These are phyloP conservation scores for Invenusta paracnida DNA, from an alignment of 2,888 invertebrate genomes.

Conservation along the genomic window DNA sequence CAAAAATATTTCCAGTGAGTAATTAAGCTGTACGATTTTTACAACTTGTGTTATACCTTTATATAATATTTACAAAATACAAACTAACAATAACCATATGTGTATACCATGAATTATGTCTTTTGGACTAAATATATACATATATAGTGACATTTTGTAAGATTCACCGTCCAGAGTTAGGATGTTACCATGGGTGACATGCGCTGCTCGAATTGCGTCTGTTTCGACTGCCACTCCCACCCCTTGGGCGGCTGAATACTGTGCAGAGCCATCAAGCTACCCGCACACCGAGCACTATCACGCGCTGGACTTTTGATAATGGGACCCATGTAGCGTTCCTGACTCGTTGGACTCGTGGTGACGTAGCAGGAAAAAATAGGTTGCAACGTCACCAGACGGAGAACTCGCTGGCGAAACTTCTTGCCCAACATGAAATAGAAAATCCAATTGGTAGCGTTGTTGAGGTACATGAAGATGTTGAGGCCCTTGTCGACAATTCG, in stretches of 20 bases:
- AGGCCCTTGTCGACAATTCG: slow-evolving; percentile 35
- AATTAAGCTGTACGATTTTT: too few species aligned
- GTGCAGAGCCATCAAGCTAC: background rate
- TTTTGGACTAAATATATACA: too few species aligned
- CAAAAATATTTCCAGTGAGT: too few species aligned
- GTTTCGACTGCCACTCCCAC: background rate
- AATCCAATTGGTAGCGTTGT: slow-evolving; percentile 41
- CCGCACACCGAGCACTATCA: background rate
- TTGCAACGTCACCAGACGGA: background rate
- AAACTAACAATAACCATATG: too few species aligned
- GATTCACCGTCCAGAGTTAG: too few species aligned
- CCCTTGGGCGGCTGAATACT: background rate
- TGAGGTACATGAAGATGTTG: slow-evolving; percentile 39
- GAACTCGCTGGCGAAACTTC: slow-evolving; percentile 35
- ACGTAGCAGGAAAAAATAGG: background rate
- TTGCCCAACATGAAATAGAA: slow-evolving; percentile 43
- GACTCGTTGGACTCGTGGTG: background rate
- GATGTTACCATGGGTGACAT: too few species aligned
- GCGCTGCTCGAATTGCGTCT: background rate
- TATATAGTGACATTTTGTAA: too few species aligned
- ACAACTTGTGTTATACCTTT: too few species aligned
- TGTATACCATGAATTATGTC: too few species aligned
- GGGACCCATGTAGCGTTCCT: too few species aligned
- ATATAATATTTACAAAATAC: too few species aligned
- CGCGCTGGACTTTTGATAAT: background rate